Conservation (phyloP, 1,140 invertebrate species). For the Drosophila sturtevanti region DNA sequence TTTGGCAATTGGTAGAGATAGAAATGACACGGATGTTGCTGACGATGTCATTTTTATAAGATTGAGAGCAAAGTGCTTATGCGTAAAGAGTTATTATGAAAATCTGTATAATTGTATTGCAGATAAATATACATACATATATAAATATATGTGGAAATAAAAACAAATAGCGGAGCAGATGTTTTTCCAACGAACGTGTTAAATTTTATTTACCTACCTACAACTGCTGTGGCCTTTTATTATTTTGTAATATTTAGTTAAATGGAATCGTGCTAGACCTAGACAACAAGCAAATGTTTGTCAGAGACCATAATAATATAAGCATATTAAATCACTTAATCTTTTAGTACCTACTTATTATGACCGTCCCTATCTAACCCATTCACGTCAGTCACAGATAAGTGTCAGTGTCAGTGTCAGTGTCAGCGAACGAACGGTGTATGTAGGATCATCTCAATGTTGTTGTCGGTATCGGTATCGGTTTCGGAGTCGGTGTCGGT, state of each 20-base stretch:
- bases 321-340: slow-evolving; percentile 44
- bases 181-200: slow-evolving; percentile 46
- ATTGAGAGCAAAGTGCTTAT: neutral
- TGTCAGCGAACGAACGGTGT: neutral
- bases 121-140: slow-evolving; percentile 14
- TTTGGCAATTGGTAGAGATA: neutral
- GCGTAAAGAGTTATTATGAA: neutral
- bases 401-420: slow-evolving; percentile 1
- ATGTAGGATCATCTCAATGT: no score
- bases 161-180: slow-evolving; percentile 39
- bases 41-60: neutral
- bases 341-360: slow-evolving; percentile 30
- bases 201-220: slow-evolving; percentile 14
- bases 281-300: slow-evolving; percentile 57
- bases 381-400: slow-evolving; percentile 7
- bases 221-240: slow-evolving; percentile 22
- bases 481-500: neutral
- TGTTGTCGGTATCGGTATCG: no score
- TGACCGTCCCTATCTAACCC: slow-evolving; percentile 1
- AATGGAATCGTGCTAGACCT: slow-evolving; percentile 60
- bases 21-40: neutral
- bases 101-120: slow-evolving; percentile 21
- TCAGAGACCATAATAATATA: slow-evolving; percentile 41
- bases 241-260: slow-evolving; percentile 48
- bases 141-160: no score